Evolutionary conservation across 64 coral and sea anemone genomes (phyloP), one percentile per base, ranked within the genome.

Genomic region (Dendronephthya gigantea): DNA sequence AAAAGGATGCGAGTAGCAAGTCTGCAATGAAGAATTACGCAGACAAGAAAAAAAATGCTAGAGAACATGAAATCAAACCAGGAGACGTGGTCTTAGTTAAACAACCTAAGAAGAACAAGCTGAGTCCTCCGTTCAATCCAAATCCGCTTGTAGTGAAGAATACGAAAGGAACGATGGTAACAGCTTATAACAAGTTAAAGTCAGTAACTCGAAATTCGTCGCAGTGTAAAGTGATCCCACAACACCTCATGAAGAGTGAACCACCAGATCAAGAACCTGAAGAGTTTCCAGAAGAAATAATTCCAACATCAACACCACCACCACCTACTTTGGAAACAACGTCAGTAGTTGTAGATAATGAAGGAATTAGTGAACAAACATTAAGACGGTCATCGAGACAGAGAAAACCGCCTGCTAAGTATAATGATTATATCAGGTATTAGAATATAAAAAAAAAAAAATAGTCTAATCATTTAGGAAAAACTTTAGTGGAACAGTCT

Each of bases 91-190:
- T 85, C 23, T 55, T 65, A 35, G 34, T 85, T 48, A 48, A 38
- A 28, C 84, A 85, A 85, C 31, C 17, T 62, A 56, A 37, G 35
- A 30, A 58, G 65, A 68, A 86, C 84, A 86, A 65, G 55, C 38
- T 86, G 33, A 86, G 49, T 37, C 40, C 45, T 29, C 55, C 55
- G 16, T 85, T 56, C 49, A 85, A 85, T 35, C 83, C 83, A 7
- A 85, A 49, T 33, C 83, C 83, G 17, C 23, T 85, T 48, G 34
- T 30, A 27, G 83, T 85, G 48, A 85, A 47, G 65, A 37, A 85
- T 37, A 85, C 51, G 49, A 85, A 85, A 29, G 83, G 83, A 35
- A 85, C 11, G 22, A 55, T 85, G 83, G 83, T 85, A 35, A 85
- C 83, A 85, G 83, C 48, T 30, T 23, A 48, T 47, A 85, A 85